Evolutionary conservation across 2,113 vertebrate species (phyloP).

Genomic region (Ophiodon elongatus): DNA sequence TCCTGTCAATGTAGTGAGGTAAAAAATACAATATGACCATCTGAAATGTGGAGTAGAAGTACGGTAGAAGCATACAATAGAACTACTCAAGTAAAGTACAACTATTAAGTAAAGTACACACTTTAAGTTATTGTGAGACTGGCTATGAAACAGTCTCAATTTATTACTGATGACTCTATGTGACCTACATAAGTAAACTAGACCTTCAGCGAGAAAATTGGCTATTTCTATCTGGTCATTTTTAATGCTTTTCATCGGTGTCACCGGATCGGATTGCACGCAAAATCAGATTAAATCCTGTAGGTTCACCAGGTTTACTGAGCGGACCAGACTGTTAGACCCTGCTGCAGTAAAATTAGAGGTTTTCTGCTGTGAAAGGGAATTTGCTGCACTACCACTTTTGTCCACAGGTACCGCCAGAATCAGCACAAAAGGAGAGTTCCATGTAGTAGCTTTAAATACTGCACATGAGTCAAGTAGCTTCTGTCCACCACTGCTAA

Average conservation of each 20-base stretch:
- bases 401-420: neutral
- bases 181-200: too few species aligned
- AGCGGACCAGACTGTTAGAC: neutral
- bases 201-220: too few species aligned
- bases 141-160: too few species aligned
- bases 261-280: too few species aligned
- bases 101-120: too few species aligned
- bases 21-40: neutral
- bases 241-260: too few species aligned
- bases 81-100: slow-evolving; percentile 4
- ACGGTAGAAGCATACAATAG: neutral
- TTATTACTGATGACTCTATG: too few species aligned
- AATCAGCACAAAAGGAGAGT: neutral
- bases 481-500: neutral
- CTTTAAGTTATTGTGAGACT: too few species aligned
- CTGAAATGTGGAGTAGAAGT: neutral
- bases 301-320: neutral
- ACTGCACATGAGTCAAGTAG: neutral
- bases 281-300: neutral
- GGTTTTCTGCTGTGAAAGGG: too few species aligned
- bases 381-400: neutral
- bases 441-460: neutral
- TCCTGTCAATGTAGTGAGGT: neutral
- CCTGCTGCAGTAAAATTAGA: neutral
- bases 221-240: too few species aligned